phyloP scores from a whole-genome alignment of 2,888 invertebrate species.

The Pristionchus fissidentatus region DNA sequence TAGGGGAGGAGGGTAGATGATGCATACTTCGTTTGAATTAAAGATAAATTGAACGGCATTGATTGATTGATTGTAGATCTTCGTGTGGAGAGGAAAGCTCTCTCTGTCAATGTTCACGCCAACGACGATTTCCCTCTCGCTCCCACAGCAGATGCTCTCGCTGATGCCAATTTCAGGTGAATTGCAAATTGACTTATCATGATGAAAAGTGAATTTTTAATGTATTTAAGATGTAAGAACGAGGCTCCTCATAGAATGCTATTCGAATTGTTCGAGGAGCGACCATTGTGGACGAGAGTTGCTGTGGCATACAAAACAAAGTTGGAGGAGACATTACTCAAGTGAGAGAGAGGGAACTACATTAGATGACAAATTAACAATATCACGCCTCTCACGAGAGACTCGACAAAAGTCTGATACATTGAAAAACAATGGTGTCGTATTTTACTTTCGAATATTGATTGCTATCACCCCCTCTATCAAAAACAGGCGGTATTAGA shows the following conservation, averaged over 20 bases:
- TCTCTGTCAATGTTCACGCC: slow-evolving; percentile 68
- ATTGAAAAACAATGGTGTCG: not conserved
- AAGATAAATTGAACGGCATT: not conserved
- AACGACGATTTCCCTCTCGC: slow-evolving; percentile 68
- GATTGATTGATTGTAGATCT: slow-evolving; percentile 58
- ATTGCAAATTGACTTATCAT: not conserved
- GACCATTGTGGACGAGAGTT: slow-evolving; percentile 91
- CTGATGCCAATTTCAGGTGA: slow-evolving; percentile 64
- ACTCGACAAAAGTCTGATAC: too few relatives aligned
- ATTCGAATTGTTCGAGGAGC: slow-evolving; percentile 84
- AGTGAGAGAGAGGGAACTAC: not conserved
- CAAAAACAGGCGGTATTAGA: too few relatives aligned
- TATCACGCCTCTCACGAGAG: too few relatives aligned
- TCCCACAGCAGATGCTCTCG: slow-evolving; percentile 65
- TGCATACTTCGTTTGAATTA: not conserved
- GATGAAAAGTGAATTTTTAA: not conserved
- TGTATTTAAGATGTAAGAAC: slow-evolving; percentile 64
- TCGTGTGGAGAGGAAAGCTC: slow-evolving; percentile 69
- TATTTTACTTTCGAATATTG: not conserved
- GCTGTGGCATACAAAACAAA: slow-evolving; percentile 80
- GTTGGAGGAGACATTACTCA: slow-evolving; percentile 78
- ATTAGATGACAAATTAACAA: too few relatives aligned
- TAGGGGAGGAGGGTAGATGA: not conserved
- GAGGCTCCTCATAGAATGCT: slow-evolving; percentile 69
- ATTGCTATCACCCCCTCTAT: not conserved